Evolutionary conservation across 2,113 vertebrate genomes (phyloP).

Genomic region (Lanius collurio): DNA sequence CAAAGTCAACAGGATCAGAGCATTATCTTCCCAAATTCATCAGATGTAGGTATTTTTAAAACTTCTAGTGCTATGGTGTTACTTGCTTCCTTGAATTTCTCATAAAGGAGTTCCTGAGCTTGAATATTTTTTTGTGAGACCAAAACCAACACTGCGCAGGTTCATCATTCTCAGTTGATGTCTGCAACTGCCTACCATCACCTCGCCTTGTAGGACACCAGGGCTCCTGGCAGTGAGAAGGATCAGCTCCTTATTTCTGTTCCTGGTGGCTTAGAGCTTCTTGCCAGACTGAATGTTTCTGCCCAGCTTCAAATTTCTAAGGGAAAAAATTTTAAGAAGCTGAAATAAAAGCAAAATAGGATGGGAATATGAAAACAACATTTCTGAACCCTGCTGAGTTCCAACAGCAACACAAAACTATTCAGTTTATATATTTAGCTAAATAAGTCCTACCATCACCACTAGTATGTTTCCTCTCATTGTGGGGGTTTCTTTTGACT

Average conservation of each 20-base stretch:
- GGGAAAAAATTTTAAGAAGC: slow-evolving; percentile 47
- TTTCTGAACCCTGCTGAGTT: slow-evolving; percentile 41
- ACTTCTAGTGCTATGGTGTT: not conserved
- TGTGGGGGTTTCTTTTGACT: not conserved
- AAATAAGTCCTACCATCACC: slow-evolving; percentile 42
- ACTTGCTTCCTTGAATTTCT: not conserved
- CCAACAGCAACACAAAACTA: slow-evolving; percentile 62
- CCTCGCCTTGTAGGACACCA: not conserved
- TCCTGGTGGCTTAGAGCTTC: not conserved
- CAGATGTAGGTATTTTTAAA: not conserved
- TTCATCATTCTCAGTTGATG: not conserved
- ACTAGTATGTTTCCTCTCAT: slow-evolving; percentile 1
- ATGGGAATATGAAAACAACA: slow-evolving; percentile 53
- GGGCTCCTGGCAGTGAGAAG: not conserved
- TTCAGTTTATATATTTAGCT: slow-evolving; percentile 29
- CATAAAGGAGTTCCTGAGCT: not conserved
- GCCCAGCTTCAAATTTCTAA: slow-evolving; percentile 13
- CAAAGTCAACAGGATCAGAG: not conserved
- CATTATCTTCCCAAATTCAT: not conserved
- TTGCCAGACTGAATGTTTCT: not conserved
- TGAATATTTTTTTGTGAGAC: not conserved
- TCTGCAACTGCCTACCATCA: not conserved
- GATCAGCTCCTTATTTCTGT: not conserved
- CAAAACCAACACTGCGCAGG: rapidly evolving
- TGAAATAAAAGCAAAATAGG: slow-evolving; percentile 51